Base-by-base conservation (phyloP, 64 coral and sea anemone genomes). In the Hydrozoanthus tunicans region DNA sequence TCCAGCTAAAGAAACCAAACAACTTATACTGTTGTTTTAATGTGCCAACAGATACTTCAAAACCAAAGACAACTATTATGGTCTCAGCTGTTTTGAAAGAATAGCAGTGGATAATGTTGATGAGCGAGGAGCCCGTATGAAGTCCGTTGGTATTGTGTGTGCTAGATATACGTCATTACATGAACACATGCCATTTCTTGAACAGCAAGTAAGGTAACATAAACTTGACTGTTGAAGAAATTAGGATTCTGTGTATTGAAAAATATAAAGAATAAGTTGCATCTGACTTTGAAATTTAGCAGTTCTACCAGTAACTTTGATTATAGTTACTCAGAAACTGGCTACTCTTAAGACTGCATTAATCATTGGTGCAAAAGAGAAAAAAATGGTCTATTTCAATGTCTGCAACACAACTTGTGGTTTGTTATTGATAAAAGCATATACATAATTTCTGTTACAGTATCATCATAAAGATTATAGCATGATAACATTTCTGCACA, bases 101-200 rank as follows among this genome's bases (percentile, higher is more conserved):
- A 99, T 99, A 73, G 73, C 97, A 74, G 97, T 99, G 68, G 97
- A 99, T 79, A 99, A 96, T 90, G 90, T 94, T 58, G 92, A 95
- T 52, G 97, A 99, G 52, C 64, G 97, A 93, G 97, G 97, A 54
- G 94, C 97, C 13, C 73, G 97, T 54, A 99, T 99, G 97, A 99
- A 99, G 76, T 99, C 97, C 90, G 97, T 99, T 82, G 97, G 97
- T 6, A 99, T 99, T 86, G 70, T 99, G 1, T 99, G 97, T 92
- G 92, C 97, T 63, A 95, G 78, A 78, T 99, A 99, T 76, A 99
- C 94, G 53, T 99, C 97, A 59, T 74, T 99, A 9, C 97, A 99
- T 95, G 97, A 99, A 91, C 97, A 99, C 84, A 92, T 99, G 84
- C 13, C 92, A 58, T 99, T 99, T 66, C 82, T 99, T 43, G 97